These are phyloP conservation scores for Pteropus alecto DNA, from an alignment of 2,113 vertebrate genomes.

Conservation along the genomic window DNA sequence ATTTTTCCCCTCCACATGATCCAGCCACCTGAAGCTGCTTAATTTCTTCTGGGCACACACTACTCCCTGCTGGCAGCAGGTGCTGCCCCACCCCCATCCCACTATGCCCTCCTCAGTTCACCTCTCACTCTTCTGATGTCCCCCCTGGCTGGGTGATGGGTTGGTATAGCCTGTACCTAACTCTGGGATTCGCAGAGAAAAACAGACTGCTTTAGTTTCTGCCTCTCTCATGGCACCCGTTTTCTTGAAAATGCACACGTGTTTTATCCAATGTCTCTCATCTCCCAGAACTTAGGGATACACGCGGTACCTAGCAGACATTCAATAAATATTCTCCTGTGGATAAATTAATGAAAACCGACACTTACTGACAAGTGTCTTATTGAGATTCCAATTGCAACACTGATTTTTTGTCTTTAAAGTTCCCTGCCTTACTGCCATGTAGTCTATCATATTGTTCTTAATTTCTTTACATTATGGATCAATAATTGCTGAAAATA, in stretches of 20 bases:
- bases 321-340: not conserved
- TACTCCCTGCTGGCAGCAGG: no score
- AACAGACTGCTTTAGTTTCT: not conserved
- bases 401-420: not conserved
- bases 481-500: not conserved
- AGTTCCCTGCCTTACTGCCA: not conserved
- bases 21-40: not conserved
- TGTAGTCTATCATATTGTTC: not conserved
- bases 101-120: accelerated
- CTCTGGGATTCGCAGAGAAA: not conserved
- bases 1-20: no score
- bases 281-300: not conserved
- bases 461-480: not conserved
- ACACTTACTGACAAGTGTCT: not conserved
- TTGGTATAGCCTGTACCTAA: accelerated
- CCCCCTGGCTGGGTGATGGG: no score
- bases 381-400: not conserved
- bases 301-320: accelerated
- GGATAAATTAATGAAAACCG: not conserved
- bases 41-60: accelerated
- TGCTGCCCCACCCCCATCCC: accelerated
- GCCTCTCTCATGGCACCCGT: accelerated
- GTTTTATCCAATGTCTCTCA: not conserved
- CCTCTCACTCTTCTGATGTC: no score
- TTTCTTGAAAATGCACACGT: not conserved